phyloP scores from a whole-genome alignment of 1,140 invertebrate species.

The Zaprionus vittiger region DNA sequence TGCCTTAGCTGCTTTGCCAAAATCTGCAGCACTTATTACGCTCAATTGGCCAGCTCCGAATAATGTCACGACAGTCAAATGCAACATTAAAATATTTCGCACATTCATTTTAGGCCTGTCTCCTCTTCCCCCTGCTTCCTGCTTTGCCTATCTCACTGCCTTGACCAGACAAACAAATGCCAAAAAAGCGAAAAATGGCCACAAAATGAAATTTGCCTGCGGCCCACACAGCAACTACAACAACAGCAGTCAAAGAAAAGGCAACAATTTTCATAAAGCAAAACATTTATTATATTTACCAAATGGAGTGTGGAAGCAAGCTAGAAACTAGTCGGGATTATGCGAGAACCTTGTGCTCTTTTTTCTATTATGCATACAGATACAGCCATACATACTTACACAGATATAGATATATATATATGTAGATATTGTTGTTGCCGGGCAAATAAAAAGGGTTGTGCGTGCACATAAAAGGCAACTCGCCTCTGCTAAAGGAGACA shows the following conservation, averaged over 20 bases:
- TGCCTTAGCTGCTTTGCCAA: background rate
- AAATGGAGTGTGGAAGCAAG: slow-evolving; percentile 65
- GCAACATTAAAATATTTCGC: slow-evolving; percentile 76
- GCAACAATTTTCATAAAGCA: slow-evolving; percentile 55
- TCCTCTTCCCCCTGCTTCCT: background rate
- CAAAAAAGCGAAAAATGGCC: slow-evolving; percentile 29
- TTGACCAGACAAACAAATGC: slow-evolving; percentile 61
- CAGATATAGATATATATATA: background rate
- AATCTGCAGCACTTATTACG: slow-evolving; percentile 43
- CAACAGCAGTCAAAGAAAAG: slow-evolving; percentile 12
- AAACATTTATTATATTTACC: slow-evolving; percentile 80
- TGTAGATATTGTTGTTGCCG: slow-evolving; percentile 36
- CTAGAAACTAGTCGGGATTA: slow-evolving; percentile 42
- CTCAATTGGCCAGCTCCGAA: slow-evolving; percentile 36
- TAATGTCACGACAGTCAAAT: slow-evolving; percentile 41
- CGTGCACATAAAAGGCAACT: slow-evolving; percentile 60
- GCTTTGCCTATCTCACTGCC: background rate
- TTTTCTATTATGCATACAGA: slow-evolving; percentile 19
- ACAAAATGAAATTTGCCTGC: slow-evolving; percentile 38
- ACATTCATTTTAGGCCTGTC: slow-evolving; percentile 59
- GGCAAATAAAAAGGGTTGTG: slow-evolving; percentile 75
- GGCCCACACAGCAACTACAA: slow-evolving; percentile 54
- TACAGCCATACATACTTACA: slow-evolving; percentile 6
- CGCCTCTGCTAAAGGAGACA: slow-evolving; percentile 46
- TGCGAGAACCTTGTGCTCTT: slow-evolving; percentile 30